Evolutionary conservation across 1,140 invertebrate species (phyloP).

Genomic region (Pogonomyrmex californicus): DNA sequence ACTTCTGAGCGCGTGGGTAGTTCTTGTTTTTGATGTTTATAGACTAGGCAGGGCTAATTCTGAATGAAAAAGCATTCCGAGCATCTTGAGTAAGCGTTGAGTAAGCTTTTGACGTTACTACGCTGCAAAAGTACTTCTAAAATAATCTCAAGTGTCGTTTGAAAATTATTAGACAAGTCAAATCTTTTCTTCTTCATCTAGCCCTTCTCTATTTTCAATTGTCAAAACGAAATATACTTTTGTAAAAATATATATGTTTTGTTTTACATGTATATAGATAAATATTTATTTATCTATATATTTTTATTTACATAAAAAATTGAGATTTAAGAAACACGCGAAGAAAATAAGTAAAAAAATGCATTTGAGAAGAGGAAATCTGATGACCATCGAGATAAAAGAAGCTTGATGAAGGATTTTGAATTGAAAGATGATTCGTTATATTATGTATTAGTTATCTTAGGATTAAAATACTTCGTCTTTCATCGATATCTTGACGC

Average conservation of each 20-base stretch:
- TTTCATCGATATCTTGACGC: neutral
- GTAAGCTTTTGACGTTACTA: constrained; percentile 8
- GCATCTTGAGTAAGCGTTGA: neutral
- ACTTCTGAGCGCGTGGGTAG: constrained; percentile 77
- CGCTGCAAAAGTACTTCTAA: constrained; percentile 25
- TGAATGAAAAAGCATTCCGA: constrained; percentile 38
- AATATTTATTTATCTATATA: neutral
- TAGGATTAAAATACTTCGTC: constrained; percentile 15
- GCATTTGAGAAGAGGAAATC: neutral
- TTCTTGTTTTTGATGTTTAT: constrained; percentile 69
- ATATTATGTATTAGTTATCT: neutral
- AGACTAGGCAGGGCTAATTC: constrained; percentile 38
- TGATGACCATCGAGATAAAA: neutral
- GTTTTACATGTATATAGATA: neutral
- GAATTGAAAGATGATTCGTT: neutral
- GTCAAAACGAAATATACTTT: neutral
- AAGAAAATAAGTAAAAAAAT: neutral
- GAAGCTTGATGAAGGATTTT: neutral
- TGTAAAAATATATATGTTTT: neutral
- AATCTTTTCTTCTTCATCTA: neutral
- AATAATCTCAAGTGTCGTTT: constrained; percentile 8
- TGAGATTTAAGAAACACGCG: neutral
- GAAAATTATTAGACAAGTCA: neutral
- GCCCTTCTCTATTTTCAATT: neutral
- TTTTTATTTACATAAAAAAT: neutral